These are phyloP conservation scores for Protophormia terraenovae DNA, from an alignment of 2,888 invertebrate species.

Conservation along the genomic window DNA sequence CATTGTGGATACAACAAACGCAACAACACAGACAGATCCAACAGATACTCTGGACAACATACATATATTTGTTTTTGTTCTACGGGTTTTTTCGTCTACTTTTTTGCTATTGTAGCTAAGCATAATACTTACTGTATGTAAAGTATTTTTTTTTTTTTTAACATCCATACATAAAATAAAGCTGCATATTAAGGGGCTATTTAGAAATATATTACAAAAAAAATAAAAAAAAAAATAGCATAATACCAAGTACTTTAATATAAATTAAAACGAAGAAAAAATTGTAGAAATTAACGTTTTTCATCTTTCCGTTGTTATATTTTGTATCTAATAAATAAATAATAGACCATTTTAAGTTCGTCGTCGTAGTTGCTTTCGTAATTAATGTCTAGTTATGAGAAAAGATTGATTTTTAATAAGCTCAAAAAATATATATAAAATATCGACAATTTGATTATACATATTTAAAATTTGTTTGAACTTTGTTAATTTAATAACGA, in stretches of 20 bases:
- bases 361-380: not conserved
- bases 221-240: not conserved
- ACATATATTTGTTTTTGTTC: not conserved
- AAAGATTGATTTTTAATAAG: slow-evolving; percentile 31
- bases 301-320: not conserved
- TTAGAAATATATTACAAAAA: not conserved
- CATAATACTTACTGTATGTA: too few species aligned
- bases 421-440: not conserved
- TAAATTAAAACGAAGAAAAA: not conserved
- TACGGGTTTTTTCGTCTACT: not conserved
- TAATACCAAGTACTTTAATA: not conserved
- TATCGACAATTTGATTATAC: slow-evolving; percentile 41
- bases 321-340: slow-evolving; percentile 1
- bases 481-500: slow-evolving; percentile 41
- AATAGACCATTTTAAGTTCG: not conserved
- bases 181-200: not conserved
- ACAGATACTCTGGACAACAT: slow-evolving; percentile 27
- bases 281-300: not conserved
- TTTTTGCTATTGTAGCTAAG: not conserved
- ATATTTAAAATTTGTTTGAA: slow-evolving; percentile 40
- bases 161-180: not conserved
- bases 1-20: slow-evolving; percentile 22
- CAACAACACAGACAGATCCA: slow-evolving; percentile 12
- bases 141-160: too few species aligned
- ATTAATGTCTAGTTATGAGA: slow-evolving; percentile 8